Conservation (phyloP, 2,888 invertebrate species). For the Acheta domesticus region DNA sequence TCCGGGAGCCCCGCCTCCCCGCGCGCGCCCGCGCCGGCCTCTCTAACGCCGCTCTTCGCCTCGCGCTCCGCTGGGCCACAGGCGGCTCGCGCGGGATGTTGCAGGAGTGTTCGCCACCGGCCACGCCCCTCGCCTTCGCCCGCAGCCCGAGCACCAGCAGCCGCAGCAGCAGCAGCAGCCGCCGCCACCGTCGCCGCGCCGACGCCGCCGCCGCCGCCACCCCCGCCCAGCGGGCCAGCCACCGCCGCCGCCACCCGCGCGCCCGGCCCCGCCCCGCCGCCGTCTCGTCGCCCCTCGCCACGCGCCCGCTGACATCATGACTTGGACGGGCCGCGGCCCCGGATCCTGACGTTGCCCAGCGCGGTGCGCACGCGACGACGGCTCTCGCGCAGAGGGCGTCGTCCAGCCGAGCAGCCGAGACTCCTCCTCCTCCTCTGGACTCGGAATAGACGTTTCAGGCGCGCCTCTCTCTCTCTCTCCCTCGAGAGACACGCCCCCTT, state of each 20-base stretch:
- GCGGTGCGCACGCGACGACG: not conserved
- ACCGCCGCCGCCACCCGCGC: not conserved
- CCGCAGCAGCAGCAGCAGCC: not conserved
- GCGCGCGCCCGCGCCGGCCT: not conserved
- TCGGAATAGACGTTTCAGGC: too few relatives aligned
- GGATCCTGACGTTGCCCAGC: conserved; percentile 31
- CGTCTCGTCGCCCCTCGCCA: conserved; percentile 21
- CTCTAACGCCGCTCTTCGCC: not conserved
- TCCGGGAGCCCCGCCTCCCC: not conserved
- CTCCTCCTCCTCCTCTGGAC: too few relatives aligned
- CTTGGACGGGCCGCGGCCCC: conserved; percentile 35
- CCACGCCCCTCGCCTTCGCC: not conserved
- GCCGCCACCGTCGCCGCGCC: not conserved
- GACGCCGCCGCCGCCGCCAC: not conserved
- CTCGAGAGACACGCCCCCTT: too few relatives aligned
- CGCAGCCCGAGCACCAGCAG: not conserved
- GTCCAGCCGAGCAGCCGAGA: too few relatives aligned
- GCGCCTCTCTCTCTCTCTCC: too few relatives aligned
- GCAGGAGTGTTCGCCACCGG: not conserved
- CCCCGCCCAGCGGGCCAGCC: not conserved
- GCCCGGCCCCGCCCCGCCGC: conserved; percentile 20
- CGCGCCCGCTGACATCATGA: conserved; percentile 24
- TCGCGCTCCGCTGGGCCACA: not conserved
- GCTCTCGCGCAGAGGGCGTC: not conserved
- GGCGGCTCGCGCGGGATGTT: not conserved